A percentile compares a stretch with the other conserved stretches of the same genome.
Evolutionary conservation across 2,888 invertebrate species (phyloP).

Genomic region (Ceramica pisi): DNA sequence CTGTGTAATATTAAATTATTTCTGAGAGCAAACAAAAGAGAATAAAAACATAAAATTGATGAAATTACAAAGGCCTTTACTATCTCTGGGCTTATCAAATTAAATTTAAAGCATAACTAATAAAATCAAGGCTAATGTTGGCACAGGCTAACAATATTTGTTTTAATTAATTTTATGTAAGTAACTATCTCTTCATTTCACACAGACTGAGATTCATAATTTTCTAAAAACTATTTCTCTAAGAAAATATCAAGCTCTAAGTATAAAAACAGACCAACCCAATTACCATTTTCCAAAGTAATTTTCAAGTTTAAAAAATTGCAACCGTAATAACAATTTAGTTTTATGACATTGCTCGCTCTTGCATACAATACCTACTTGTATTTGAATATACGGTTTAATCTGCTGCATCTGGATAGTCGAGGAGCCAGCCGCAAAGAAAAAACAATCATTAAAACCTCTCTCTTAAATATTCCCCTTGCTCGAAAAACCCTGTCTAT

Average conservation of each 20-base stretch:
- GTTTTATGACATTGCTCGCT: constrained; percentile 38
- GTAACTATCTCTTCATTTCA: neutral
- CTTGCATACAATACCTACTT: constrained; percentile 35
- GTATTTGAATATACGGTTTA: constrained; percentile 13
- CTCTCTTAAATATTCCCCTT: constrained; percentile 19
- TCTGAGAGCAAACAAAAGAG: neutral
- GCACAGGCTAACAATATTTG: neutral
- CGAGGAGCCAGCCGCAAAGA: neutral
- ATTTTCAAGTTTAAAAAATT: constrained; percentile 43
- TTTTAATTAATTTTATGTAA: constrained; percentile 14
- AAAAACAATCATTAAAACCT: neutral
- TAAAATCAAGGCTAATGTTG: neutral
- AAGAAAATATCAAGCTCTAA: constrained; percentile 4
- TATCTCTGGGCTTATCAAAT: constrained; percentile 4
- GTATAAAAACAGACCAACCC: constrained; percentile 11
- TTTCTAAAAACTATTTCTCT: constrained; percentile 17
- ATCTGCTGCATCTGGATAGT: neutral
- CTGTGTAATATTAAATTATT: neutral
- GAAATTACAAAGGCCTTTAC: neutral
- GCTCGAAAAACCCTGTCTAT: constrained; percentile 14
- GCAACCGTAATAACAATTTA: constrained; percentile 44
- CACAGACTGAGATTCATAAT: neutral
- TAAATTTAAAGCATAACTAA: neutral
- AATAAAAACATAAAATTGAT: constrained; percentile 11
- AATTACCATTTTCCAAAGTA: constrained; percentile 36